phyloP scores from a whole-genome alignment of 1,140 invertebrate genomes.

The Pseudomyrmex dendroicus region DNA sequence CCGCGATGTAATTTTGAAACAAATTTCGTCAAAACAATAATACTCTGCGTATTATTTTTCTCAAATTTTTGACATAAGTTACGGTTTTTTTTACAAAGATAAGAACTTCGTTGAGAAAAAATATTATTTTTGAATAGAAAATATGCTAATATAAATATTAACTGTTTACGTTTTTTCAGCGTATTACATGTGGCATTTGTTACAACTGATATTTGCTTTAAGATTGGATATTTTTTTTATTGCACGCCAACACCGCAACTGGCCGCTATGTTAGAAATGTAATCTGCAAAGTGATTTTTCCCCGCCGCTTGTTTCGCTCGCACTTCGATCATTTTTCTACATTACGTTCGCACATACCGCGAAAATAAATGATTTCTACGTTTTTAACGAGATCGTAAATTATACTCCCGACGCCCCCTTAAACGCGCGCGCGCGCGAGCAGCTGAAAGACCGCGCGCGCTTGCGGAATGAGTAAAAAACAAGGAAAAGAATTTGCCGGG shows the following conservation, averaged over 20 bases:
- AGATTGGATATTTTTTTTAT: not conserved
- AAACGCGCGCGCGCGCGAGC: not conserved
- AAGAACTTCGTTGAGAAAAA: too few species aligned
- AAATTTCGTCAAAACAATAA: too few species aligned
- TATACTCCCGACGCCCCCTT: conserved; percentile 43
- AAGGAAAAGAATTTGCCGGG: conserved; percentile 8
- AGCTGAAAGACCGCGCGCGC: conserved; percentile 23
- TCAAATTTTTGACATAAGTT: too few species aligned
- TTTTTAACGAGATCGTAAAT: conserved; percentile 73
- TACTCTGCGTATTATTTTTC: too few species aligned
- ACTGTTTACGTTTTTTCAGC: not conserved
- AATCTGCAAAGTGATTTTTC: conserved; percentile 8
- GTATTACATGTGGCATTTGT: not conserved
- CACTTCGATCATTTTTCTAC: conserved; percentile 35
- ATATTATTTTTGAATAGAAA: too few species aligned
- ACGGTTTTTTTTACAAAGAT: too few species aligned
- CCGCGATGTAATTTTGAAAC: too few species aligned
- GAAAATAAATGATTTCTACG: conserved; percentile 70
- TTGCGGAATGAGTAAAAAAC: conserved; percentile 58
- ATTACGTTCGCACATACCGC: conserved; percentile 38
- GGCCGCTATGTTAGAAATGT: conserved; percentile 10
- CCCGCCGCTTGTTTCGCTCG: conserved; percentile 21
- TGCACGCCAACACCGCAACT: too few species aligned
- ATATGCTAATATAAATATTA: conserved; percentile 2
- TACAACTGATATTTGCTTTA: not conserved